Evolutionary conservation across 2,888 invertebrate species (phyloP).

Genomic region (Nezara viridula): DNA sequence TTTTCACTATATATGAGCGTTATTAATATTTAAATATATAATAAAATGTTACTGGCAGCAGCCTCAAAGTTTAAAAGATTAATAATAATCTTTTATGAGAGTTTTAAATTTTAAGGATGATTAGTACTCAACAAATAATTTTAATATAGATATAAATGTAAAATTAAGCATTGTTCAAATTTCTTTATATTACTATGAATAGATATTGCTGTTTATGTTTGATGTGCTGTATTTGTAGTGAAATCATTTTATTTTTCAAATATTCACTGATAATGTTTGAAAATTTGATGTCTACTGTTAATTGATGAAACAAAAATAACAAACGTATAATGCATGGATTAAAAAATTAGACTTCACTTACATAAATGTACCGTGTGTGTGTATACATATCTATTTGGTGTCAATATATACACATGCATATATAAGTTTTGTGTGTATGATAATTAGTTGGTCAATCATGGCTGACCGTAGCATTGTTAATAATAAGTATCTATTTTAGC

Average conservation of each 20-base stretch:
- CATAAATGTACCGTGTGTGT: slow-evolving; percentile 14
- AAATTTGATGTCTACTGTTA: neutral
- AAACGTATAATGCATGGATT: slow-evolving; percentile 4
- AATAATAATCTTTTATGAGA: neutral
- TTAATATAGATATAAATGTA: slow-evolving; percentile 20
- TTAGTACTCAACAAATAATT: neutral
- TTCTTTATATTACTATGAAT: slow-evolving; percentile 10
- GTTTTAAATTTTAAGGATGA: slow-evolving; percentile 38
- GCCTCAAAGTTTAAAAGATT: neutral
- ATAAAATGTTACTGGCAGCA: slow-evolving; percentile 12
- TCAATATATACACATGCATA: slow-evolving; percentile 11
- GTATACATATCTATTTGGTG: slow-evolving; percentile 17
- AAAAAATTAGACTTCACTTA: slow-evolving; percentile 29
- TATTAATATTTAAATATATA: slow-evolving; percentile 32
- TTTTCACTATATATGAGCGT: neutral
- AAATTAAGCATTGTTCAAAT: slow-evolving; percentile 7
- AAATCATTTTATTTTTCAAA: slow-evolving; percentile 12
- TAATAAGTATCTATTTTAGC: neutral
- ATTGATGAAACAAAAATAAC: slow-evolving; percentile 3
- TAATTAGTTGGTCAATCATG: slow-evolving; percentile 10
- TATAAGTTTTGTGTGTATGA: neutral
- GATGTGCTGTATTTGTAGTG: slow-evolving; percentile 31
- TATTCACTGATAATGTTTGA: neutral
- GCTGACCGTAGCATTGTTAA: neutral
- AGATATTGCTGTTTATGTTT: slow-evolving; percentile 27